Base-by-base conservation (phyloP, 2,113 vertebrate genomes). In the Triplophysa dalaica region DNA sequence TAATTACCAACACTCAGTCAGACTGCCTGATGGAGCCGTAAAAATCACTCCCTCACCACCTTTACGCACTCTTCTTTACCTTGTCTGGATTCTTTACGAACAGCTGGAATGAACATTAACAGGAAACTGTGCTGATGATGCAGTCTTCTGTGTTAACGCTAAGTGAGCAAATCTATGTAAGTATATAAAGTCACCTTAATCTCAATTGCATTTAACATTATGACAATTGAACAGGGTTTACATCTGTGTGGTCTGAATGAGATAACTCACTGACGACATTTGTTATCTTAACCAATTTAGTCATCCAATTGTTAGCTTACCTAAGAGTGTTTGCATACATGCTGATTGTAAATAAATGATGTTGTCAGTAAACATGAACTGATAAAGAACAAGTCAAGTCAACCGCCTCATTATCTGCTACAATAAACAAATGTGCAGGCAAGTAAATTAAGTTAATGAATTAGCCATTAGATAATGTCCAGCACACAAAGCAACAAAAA, bases 1-100 rank as follows among this genome's bases (percentile, higher is more conserved):
- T 33, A 62, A 79, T 75, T 64, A 62, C 67, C 69, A 61, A 58
- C 7, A 56, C 52, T 58, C n/a, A 60, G 52, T 33, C 22, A 56
- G 29, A 60, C 69, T 72, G 26, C 50, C 17, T 38, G 52, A 26
- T 54, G 50, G 9, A 54, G 14, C 50, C 14, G 16, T n/a, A 22
- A 22, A 24, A 48, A 24, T 48, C 67, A 26, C 67, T 29, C 3
- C 19, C 29, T 52, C 50, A 12, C 14, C 50, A 52, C 50, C 50
- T 52, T 52, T 17, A 52, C 50, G 1, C 13, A 14, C 13, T 52
- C 16, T 52, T 14, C 4, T 17, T 52, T 52, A 52, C 14, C 50
- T 17, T 45, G 43, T 45, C 12, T 12, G 10, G 43, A 45, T 45
- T 45, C 10, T 45, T 12, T 45, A 45, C 12, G 12, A 45, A 45